Conservation (phyloP, 2,113 vertebrate genomes). For the Pseudorhombus dupliciocellatus region DNA sequence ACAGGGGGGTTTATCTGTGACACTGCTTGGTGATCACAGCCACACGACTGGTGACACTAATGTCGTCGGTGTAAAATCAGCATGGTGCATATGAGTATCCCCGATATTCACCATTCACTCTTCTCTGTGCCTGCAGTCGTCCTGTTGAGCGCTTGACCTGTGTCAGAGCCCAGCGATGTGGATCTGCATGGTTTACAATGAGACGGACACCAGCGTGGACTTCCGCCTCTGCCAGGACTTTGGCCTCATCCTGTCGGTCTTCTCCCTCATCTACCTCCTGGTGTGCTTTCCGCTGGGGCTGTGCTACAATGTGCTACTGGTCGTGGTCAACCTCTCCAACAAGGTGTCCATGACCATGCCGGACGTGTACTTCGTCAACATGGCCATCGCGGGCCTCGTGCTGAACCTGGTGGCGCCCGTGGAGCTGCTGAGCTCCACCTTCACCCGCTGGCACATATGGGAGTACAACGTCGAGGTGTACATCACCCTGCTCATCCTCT, state of each 20-base stretch:
- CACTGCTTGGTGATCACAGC: neutral
- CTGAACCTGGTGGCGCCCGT: constrained; percentile 89
- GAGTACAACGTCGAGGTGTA: constrained; percentile 89
- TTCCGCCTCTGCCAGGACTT: constrained; percentile 90
- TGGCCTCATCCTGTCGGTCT: constrained; percentile 87
- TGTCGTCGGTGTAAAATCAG: neutral
- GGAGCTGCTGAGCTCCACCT: constrained; percentile 88
- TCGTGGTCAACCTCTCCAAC: constrained; percentile 93
- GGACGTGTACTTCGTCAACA: constrained; percentile 98
- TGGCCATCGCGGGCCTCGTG: constrained; percentile 92
- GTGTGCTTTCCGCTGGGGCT: constrained; percentile 92
- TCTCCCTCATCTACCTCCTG: constrained; percentile 93
- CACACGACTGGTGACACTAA: too few species aligned
- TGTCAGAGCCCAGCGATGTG: constrained; percentile 87
- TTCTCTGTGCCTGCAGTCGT: constrained; percentile 73
- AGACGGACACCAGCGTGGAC: constrained; percentile 82
- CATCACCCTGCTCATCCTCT: constrained; percentile 93
- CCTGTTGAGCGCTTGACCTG: constrained; percentile 73
- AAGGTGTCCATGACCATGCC: constrained; percentile 97
- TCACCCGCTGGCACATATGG: constrained; percentile 90
- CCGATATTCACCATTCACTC: neutral
- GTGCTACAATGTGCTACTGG: constrained; percentile 91
- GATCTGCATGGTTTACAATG: constrained; percentile 90
- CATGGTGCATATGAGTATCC: neutral
- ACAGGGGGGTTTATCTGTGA: neutral